A percentile compares a stretch with the other conserved stretches of the same genome.
Conservation (phyloP, 2,888 invertebrate genomes). For the Drosophila demipolita region DNA sequence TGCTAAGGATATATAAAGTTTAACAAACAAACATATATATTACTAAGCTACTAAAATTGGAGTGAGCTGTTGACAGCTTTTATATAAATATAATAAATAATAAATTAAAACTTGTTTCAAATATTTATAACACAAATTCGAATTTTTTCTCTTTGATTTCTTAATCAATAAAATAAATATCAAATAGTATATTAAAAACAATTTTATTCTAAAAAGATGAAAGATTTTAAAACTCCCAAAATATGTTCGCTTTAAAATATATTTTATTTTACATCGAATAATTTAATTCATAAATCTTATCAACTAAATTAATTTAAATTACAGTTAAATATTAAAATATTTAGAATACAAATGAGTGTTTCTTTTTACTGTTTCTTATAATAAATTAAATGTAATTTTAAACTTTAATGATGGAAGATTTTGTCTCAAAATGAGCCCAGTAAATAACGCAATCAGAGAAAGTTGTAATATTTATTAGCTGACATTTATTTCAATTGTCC, state of each 20-base stretch:
- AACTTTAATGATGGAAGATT: neutral
- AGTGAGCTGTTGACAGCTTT: neutral
- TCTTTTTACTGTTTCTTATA: neutral
- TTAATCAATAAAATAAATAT: neutral
- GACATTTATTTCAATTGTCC: neutral
- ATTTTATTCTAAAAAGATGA: neutral
- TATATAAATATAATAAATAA: neutral
- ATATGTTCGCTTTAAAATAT: too few relatives aligned
- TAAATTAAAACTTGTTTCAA: neutral
- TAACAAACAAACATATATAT: neutral
- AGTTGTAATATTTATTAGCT: neutral
- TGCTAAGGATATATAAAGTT: neutral
- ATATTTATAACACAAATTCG: neutral
- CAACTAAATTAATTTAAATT: neutral
- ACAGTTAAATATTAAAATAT: neutral
- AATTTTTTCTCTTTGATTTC: neutral
- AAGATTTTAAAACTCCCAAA: neutral
- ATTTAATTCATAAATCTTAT: neutral
- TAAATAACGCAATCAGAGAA: neutral
- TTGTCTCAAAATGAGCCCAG: neutral
- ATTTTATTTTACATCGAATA: too few relatives aligned
- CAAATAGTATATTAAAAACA: neutral
- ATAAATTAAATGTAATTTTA: neutral
- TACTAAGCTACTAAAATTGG: neutral
- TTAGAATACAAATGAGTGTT: neutral